A percentile compares a stretch with the other conserved stretches of the same genome.
phyloP scores from a whole-genome alignment of 2,888 invertebrate species.

The Cylindroiulus punctatus region DNA sequence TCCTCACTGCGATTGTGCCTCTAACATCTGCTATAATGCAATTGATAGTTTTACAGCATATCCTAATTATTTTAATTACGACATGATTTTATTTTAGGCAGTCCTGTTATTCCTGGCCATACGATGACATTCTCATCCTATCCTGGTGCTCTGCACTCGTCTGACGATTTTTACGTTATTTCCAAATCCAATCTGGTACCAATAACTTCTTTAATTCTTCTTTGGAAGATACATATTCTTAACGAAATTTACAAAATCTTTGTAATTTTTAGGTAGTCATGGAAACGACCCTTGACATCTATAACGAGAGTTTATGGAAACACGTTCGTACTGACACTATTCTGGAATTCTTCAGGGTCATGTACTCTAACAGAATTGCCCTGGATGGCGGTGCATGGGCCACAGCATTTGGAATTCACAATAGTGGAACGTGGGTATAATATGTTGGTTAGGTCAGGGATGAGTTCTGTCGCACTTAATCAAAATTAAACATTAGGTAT shows the following conservation, averaged over 20 bases:
- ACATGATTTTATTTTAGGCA: slow-evolving; percentile 58
- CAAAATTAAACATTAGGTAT: slow-evolving; percentile 71
- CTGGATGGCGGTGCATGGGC: slow-evolving; percentile 79
- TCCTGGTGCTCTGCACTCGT: slow-evolving; percentile 72
- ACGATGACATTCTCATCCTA: slow-evolving; percentile 83
- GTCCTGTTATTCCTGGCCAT: slow-evolving; percentile 73
- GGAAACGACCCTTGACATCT: slow-evolving; percentile 82
- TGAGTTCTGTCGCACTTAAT: too few species aligned
- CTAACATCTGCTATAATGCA: too few species aligned
- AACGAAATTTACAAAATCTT: not conserved
- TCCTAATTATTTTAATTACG: too few species aligned
- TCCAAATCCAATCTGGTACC: slow-evolving; percentile 70
- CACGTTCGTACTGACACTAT: slow-evolving; percentile 74
- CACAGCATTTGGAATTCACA: slow-evolving; percentile 74
- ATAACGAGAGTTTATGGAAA: slow-evolving; percentile 77
- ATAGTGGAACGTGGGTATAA: slow-evolving; percentile 75
- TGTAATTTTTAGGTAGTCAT: slow-evolving; percentile 72
- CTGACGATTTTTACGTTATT: slow-evolving; percentile 74
- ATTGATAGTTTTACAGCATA: too few species aligned
- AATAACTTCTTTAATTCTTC: slow-evolving; percentile 61
- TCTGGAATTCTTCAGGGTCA: slow-evolving; percentile 79
- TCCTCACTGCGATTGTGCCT: too few species aligned
- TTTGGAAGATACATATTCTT: not conserved
- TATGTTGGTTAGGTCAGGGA: not conserved
- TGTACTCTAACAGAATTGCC: slow-evolving; percentile 85